Conservation (phyloP, 2,113 vertebrate genomes). For the Marmota flaviventris region DNA sequence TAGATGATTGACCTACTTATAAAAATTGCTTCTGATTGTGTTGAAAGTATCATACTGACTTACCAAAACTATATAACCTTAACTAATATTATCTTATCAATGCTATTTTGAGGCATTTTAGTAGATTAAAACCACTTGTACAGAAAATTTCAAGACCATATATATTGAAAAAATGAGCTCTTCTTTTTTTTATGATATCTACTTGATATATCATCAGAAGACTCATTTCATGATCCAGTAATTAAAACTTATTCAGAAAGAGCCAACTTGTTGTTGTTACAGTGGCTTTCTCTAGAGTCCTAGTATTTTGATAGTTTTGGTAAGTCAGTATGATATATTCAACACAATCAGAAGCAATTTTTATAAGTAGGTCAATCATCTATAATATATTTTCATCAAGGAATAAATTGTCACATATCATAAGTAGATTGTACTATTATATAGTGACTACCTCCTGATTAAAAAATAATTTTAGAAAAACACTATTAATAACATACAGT, state of each 20-base stretch:
- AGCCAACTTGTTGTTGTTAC: neutral
- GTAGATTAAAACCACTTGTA: neutral
- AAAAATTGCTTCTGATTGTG: neutral
- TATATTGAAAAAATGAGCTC: neutral
- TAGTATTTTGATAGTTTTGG: neutral
- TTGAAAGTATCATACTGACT: neutral
- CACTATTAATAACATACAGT: neutral
- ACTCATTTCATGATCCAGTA: constrained; percentile 5
- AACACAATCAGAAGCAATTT: neutral
- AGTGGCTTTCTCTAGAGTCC: neutral
- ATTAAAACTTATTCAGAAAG: neutral
- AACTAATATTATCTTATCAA: constrained; percentile 11
- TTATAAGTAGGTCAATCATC: neutral
- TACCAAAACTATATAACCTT: neutral
- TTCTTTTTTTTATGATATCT: neutral
- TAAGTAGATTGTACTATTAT: neutral
- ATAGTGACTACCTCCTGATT: neutral
- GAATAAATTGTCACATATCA: neutral
- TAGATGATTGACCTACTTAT: neutral
- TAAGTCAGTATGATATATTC: neutral
- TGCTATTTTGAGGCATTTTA: neutral
- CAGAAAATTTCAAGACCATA: neutral
- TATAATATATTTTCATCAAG: neutral
- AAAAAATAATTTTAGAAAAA: constrained; percentile 4
- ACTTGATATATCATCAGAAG: neutral